Evolutionary conservation across 2,113 vertebrate genomes (phyloP).

Genomic region (Hyaena hyaena): DNA sequence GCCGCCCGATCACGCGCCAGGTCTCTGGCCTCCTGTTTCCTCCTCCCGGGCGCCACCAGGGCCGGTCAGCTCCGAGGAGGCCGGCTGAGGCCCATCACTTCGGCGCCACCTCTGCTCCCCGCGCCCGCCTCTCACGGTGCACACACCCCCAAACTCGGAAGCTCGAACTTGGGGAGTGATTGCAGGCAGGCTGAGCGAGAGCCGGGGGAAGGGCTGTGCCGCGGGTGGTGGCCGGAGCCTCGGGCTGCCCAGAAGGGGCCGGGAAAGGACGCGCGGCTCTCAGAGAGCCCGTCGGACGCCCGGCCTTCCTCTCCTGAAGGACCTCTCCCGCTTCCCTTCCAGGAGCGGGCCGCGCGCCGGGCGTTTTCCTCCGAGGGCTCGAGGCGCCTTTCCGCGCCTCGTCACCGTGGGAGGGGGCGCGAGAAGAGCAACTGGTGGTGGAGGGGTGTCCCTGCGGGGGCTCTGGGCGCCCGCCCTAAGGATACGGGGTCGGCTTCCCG

Average conservation of each 20-base stretch:
- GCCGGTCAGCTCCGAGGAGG: background rate
- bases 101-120: background rate
- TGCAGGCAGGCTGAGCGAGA: background rate
- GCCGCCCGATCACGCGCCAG: slow-evolving; percentile 36
- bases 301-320: background rate
- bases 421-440: background rate
- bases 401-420: background rate
- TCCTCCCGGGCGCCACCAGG: background rate
- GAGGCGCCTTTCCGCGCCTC: background rate
- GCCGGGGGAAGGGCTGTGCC: background rate
- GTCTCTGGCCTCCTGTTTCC: slow-evolving; percentile 66
- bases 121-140: background rate
- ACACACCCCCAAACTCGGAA: background rate
- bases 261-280: background rate
- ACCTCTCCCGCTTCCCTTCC: background rate
- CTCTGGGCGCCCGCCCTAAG: background rate
- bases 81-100: background rate
- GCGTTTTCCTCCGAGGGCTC: background rate
- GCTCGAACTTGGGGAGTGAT: background rate
- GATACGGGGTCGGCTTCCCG: background rate
- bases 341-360: background rate
- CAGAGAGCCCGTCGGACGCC: background rate
- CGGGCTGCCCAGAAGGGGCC: background rate
- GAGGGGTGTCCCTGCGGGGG: background rate
- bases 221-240: background rate